These are phyloP conservation scores for Pollimyrus isidori DNA, from an alignment of 2,113 vertebrate species.

Conservation along the genomic window DNA sequence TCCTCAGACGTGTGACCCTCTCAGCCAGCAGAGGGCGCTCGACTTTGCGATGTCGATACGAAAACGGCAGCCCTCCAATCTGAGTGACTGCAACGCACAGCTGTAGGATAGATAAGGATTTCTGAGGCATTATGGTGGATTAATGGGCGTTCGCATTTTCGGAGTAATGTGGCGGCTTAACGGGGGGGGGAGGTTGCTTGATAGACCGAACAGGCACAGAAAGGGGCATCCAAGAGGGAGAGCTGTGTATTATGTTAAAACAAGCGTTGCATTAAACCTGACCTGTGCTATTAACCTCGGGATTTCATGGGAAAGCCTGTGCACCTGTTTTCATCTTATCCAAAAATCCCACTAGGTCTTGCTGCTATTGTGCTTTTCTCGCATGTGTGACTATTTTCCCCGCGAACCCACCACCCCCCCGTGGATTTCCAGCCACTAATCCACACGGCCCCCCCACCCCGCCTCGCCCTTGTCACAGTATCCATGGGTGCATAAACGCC, in stretches of 20 bases:
- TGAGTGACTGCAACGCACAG: conserved; percentile 5
- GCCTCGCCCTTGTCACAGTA: background rate
- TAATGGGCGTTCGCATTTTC: background rate
- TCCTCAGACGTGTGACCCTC: background rate
- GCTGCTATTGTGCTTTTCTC: background rate
- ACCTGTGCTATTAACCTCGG: background rate
- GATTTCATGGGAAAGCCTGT: background rate
- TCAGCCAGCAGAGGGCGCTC: background rate
- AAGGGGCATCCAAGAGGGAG: background rate
- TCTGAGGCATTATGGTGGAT: conserved; percentile 17
- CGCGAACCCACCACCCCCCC: background rate
- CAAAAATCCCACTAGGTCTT: background rate
- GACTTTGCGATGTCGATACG: background rate
- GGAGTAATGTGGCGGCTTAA: background rate
- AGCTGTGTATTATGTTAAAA: background rate
- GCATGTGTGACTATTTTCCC: background rate
- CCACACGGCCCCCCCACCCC: background rate
- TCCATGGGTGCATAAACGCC: background rate
- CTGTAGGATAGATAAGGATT: conserved; percentile 17
- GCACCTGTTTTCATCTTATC: background rate
- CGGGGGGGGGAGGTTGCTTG: background rate
- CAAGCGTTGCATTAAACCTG: background rate
- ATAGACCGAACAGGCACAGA: background rate
- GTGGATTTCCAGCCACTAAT: background rate
- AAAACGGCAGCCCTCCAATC: conserved; percentile 6